These are phyloP conservation scores for Helicolenus hilgendorfi DNA, from an alignment of 2,797 vertebrate genomes.

Conservation along the genomic window DNA sequence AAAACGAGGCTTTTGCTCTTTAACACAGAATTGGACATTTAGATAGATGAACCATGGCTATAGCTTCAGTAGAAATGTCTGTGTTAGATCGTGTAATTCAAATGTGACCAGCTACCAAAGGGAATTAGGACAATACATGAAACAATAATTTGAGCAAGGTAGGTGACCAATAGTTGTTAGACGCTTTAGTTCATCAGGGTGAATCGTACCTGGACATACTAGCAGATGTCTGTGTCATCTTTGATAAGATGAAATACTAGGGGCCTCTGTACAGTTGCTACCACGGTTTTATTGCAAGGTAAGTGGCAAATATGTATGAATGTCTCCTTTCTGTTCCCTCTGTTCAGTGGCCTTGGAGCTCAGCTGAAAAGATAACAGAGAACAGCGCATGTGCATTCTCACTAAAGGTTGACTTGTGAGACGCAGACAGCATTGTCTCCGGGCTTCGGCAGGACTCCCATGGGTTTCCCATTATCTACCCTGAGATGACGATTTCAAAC, in stretches of 20 bases:
- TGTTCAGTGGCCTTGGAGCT: slow-evolving; percentile 26
- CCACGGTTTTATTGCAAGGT: background rate
- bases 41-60: background rate
- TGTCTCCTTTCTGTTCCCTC: slow-evolving; percentile 20
- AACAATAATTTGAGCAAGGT: background rate
- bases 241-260: slow-evolving; percentile 1
- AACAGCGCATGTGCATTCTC: slow-evolving; percentile 59
- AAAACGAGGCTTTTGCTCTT: background rate
- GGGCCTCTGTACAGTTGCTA: background rate
- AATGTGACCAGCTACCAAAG: background rate
- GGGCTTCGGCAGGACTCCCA: slow-evolving; percentile 61
- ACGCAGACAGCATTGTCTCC: slow-evolving; percentile 53
- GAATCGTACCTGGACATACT: slow-evolving; percentile 4
- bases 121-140: background rate
- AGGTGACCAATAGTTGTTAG: background rate
- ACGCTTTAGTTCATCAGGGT: background rate
- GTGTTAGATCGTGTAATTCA: background rate
- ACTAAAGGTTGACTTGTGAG: slow-evolving; percentile 63
- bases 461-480: slow-evolving; percentile 73
- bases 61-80: background rate
- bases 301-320: background rate
- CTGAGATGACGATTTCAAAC: slow-evolving; percentile 69
- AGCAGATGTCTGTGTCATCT: slow-evolving; percentile 5
- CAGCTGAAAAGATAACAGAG: slow-evolving; percentile 55
- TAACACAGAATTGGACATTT: background rate